A percentile compares a stretch with the other conserved stretches of the same genome.
phyloP scores from a whole-genome alignment of 2,888 invertebrate species.

The Drosophila paranaensis region DNA sequence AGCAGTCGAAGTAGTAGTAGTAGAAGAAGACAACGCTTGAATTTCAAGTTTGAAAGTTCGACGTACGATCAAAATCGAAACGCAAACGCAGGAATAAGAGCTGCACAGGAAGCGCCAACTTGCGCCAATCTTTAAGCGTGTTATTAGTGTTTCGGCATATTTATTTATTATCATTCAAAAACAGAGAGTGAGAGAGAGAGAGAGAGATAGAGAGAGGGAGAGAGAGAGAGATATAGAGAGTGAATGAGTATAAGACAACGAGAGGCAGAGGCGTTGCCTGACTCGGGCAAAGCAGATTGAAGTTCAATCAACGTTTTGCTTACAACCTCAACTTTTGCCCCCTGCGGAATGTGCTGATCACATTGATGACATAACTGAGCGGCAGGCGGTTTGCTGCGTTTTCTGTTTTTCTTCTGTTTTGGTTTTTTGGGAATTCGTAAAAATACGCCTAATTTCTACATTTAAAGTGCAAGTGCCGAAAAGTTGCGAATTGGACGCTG shows the following conservation, averaged over 20 bases:
- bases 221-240: not conserved
- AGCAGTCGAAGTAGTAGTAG: slow-evolving; percentile 8
- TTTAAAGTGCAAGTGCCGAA: slow-evolving; percentile 77
- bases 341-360: slow-evolving; percentile 44
- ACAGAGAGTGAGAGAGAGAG: not conserved
- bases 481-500: slow-evolving; percentile 69
- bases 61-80: slow-evolving; percentile 28
- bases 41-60: slow-evolving; percentile 40
- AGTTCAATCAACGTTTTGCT: slow-evolving; percentile 51
- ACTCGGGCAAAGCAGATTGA: not conserved
- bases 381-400: not conserved
- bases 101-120: slow-evolving; percentile 73
- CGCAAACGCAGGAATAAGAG: slow-evolving; percentile 18
- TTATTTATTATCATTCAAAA: slow-evolving; percentile 72
- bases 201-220: not conserved
- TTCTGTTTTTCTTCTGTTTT: not conserved
- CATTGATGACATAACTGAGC: slow-evolving; percentile 76
- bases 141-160: slow-evolving; percentile 79
- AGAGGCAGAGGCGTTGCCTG: not conserved
- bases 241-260: not conserved
- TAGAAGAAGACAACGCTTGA: slow-evolving; percentile 21
- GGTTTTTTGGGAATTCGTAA: slow-evolving; percentile 15
- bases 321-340: slow-evolving; percentile 54
- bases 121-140: slow-evolving; percentile 79
- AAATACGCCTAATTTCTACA: slow-evolving; percentile 65